phyloP scores from a whole-genome alignment of 2,888 invertebrate genomes.

The Drosophila anomalipes region DNA sequence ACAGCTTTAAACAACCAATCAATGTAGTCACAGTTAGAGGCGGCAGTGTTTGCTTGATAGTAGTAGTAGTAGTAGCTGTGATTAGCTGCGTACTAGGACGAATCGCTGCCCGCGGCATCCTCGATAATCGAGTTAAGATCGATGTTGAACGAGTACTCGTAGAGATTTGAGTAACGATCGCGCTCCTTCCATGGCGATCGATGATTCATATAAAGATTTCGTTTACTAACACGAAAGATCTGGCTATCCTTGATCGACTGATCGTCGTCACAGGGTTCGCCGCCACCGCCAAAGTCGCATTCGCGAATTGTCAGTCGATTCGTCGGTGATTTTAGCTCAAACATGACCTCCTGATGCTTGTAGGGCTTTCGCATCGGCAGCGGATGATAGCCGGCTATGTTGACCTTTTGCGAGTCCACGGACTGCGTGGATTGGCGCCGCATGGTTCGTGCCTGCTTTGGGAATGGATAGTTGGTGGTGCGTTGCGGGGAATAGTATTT shows the following conservation, averaged over 20 bases:
- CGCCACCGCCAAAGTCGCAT: conserved; percentile 85
- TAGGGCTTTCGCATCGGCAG: conserved; percentile 83
- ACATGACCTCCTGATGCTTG: conserved; percentile 84
- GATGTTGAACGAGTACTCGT: conserved; percentile 85
- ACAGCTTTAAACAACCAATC: conserved; percentile 74
- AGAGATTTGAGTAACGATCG: conserved; percentile 85
- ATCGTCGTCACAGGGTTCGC: conserved; percentile 85
- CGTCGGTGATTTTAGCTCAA: conserved; percentile 85
- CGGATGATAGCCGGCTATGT: conserved; percentile 83
- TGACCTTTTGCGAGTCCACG: conserved; percentile 84
- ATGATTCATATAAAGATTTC: conserved; percentile 85
- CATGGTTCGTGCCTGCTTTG: conserved; percentile 83
- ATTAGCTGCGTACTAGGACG: conserved; percentile 85
- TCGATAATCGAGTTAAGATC: conserved; percentile 86
- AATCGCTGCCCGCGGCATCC: conserved; percentile 85
- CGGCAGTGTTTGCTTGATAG: conserved; percentile 54
- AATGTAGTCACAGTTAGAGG: conserved; percentile 56
- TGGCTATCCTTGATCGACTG: conserved; percentile 85
- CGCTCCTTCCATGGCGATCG: conserved; percentile 85
- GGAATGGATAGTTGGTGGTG: conserved; percentile 84
- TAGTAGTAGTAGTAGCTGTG: conserved; percentile 28
- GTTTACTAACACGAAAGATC: conserved; percentile 86
- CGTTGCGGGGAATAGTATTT: conserved; percentile 85
- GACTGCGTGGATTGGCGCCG: conserved; percentile 84
- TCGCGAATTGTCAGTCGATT: conserved; percentile 85